Evolutionary conservation across 2,113 vertebrate species (phyloP).

Genomic region (Chitala chitala): DNA sequence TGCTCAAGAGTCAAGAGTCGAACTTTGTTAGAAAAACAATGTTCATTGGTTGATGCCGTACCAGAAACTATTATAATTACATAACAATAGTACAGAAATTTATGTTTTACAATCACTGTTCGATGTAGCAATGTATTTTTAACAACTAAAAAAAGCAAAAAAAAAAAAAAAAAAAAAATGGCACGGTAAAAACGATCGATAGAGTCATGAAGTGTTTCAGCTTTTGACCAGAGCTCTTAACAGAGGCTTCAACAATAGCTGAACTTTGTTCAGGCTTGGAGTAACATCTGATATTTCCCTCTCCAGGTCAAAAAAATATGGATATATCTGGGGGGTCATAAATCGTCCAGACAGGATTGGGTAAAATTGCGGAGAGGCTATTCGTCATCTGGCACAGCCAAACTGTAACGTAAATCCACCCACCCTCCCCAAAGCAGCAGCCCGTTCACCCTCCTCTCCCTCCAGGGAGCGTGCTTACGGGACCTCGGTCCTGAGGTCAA

Average conservation of each 20-base stretch:
- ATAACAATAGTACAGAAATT: too few species aligned
- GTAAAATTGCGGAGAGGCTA: background rate
- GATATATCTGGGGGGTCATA: conserved; percentile 7
- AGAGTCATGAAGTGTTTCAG: too few species aligned
- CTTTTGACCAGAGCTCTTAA: background rate
- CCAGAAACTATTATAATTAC: too few species aligned
- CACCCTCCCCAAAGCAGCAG: conserved; percentile 25
- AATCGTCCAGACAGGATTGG: background rate
- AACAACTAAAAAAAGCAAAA: too few species aligned
- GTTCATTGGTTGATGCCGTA: too few species aligned
- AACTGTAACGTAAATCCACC: background rate
- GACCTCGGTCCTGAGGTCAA: conserved; percentile 27
- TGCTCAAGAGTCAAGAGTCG: too few species aligned
- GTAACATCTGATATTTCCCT: conserved; percentile 3
- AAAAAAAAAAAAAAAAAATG: too few species aligned
- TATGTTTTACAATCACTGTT: too few species aligned
- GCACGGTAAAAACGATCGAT: too few species aligned
- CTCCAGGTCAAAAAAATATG: conserved; percentile 16
- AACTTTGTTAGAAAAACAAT: too few species aligned
- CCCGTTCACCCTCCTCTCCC: conserved; percentile 17
- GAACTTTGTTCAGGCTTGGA: background rate
- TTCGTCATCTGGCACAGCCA: conserved; percentile 9
- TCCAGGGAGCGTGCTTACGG: conserved; percentile 31
- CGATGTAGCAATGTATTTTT: too few species aligned
- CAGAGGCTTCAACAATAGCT: background rate